Evolutionary conservation across 2,888 invertebrate genomes (phyloP), one percentile per base, ranked within the genome.

Genomic region (Xestia xanthographa): DNA sequence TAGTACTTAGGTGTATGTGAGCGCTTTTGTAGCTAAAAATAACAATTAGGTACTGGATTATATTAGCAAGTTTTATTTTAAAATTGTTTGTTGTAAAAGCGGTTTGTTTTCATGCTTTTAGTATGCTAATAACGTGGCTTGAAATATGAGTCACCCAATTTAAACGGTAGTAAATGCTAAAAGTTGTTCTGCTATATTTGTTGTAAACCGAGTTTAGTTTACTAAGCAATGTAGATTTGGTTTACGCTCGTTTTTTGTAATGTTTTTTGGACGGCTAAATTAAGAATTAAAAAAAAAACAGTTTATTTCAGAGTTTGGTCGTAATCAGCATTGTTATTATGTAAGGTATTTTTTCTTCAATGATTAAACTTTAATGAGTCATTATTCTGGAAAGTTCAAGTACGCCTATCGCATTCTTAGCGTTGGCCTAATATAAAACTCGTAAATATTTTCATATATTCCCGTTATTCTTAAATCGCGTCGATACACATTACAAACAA

Each of bases 141-240:
- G 56, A 71, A 63, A 80, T 71, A 71, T 72, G 56, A 65, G 34
- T 63, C 56, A 56, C 29, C 41, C 22, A 63, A 65, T 79, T 79
- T 60, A 69, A 43, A 65, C 41, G 53, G 45, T 56, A 41, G 62
- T 79, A 45, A 62, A 77, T 45, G 9, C 11, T n/a, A 22, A 29
- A 41, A 48, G 5, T 79, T 79, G 11, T 29, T 63, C 29, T 20
- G n/a, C 14, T 76, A 26, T 34, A 50, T 78, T 43, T 29, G 41
- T 60, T 14, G 17, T 79, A 26, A 12, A 22, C 22, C 22, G n/a
- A 71, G 20, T 48, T 2, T 48, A n/a, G 22, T 53, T 63, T 12
- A 29, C 14, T 5, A 14, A 38, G 12, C 56, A 26, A 48, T 53
- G 12, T 50, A 50, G 26, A 34, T 60, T 45, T 74, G 26, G 8